Evolutionary conservation across 35 echinoderm and acorn worm genomes (phyloP).

Genomic region (Apostichopus parvimensis): DNA sequence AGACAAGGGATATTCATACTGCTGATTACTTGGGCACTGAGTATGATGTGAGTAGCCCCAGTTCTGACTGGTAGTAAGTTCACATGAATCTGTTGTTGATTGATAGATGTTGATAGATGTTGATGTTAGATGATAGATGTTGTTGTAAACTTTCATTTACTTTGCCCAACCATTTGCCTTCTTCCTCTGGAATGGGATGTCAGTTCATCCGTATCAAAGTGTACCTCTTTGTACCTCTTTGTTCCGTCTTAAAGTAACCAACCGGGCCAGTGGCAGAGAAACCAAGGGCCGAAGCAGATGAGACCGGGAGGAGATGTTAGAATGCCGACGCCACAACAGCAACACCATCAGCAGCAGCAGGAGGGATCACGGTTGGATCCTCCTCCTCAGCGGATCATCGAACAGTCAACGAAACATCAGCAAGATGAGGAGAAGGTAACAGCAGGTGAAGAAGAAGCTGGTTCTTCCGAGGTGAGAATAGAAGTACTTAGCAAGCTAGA

Average conservation of each 20-base stretch:
- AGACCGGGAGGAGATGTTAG: not conserved
- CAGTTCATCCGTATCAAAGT: not conserved
- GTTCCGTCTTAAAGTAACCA: not conserved
- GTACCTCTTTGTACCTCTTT: not conserved
- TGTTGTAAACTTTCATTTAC: too few species aligned
- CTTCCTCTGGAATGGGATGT: too few species aligned
- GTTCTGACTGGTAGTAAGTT: too few species aligned
- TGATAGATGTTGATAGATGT: too few species aligned
- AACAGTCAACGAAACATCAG: not conserved
- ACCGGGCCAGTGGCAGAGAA: slow-evolving; percentile 6
- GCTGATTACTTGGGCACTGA: too few species aligned
- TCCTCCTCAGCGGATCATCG: not conserved
- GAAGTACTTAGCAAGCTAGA: too few species aligned
- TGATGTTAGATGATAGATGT: too few species aligned
- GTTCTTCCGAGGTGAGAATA: not conserved
- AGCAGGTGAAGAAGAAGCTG: not conserved
- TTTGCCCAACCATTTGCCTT: too few species aligned
- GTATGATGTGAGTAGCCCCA: too few species aligned
- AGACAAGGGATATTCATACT: too few species aligned
- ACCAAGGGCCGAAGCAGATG: not conserved
- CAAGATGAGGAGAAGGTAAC: not conserved
- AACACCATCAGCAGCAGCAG: not conserved
- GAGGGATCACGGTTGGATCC: not conserved
- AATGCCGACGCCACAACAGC: not conserved
- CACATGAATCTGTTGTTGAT: too few species aligned